Evolutionary conservation across 1,140 invertebrate species (phyloP).

Genomic region (Himalopsyche phryganea): DNA sequence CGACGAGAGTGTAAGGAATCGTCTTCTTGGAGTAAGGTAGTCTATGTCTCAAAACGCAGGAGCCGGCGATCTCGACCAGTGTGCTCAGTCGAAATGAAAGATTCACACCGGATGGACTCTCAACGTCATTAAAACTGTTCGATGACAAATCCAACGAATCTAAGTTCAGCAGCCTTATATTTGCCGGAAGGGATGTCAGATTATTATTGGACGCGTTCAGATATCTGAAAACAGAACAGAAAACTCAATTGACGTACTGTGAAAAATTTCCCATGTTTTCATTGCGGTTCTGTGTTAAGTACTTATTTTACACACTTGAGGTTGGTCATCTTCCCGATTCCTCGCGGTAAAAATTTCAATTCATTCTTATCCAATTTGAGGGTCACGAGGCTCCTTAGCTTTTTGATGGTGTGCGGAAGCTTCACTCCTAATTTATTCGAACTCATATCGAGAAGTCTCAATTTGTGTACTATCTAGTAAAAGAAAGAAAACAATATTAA

Average conservation of each 20-base stretch:
- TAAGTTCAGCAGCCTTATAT: slow-evolving; percentile 4
- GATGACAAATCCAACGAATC: slow-evolving; percentile 19
- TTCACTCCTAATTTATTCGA: slow-evolving; percentile 1
- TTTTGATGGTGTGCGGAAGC: slow-evolving; percentile 5
- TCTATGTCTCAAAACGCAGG: not conserved
- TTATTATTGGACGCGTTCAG: slow-evolving; percentile 19
- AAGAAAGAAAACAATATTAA: not conserved
- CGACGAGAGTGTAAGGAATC: slow-evolving; percentile 5
- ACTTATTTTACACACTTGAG: slow-evolving; percentile 11
- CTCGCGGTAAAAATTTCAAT: slow-evolving; percentile 10
- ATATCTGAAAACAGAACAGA: slow-evolving; percentile 21
- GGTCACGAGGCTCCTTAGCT: slow-evolving; percentile 10
- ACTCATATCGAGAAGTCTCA: slow-evolving; percentile 23
- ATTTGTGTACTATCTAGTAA: slow-evolving; percentile 10
- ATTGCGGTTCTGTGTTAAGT: too few relatives aligned
- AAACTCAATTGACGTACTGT: too few relatives aligned
- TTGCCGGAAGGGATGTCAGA: slow-evolving; percentile 13
- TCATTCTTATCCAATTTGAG: slow-evolving; percentile 19
- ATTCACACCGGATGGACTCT: not conserved
- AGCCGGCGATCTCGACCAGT: slow-evolving; percentile 10
- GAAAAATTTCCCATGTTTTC: too few relatives aligned
- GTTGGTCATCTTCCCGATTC: slow-evolving; percentile 12
- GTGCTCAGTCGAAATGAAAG: not conserved
- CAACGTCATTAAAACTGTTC: slow-evolving; percentile 6
- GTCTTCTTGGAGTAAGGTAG: slow-evolving; percentile 5